phyloP scores from a whole-genome alignment of 2,888 invertebrate genomes.

The Drosophila aldrichi region DNA sequence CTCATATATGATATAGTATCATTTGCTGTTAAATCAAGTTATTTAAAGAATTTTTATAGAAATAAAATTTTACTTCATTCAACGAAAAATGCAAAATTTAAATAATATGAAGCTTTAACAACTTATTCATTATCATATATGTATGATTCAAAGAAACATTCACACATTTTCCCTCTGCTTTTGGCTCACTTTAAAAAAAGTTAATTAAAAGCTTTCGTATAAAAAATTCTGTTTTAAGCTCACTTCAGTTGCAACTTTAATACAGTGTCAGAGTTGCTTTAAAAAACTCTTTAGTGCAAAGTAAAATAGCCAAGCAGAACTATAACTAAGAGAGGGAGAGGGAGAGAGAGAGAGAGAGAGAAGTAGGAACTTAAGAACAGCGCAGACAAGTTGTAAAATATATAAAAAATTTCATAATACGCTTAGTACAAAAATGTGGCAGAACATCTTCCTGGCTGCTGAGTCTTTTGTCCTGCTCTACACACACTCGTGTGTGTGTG shows the following conservation, averaged over 20 bases:
- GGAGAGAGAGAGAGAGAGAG: neutral
- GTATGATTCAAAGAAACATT: neutral
- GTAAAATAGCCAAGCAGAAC: neutral
- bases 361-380: conserved; percentile 39
- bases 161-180: too few species aligned
- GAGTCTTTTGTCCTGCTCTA: conserved; percentile 37
- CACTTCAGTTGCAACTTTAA: conserved; percentile 15
- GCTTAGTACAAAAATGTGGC: conserved; percentile 75
- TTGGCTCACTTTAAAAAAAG: neutral
- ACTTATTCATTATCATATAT: neutral
- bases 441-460: conserved; percentile 67
- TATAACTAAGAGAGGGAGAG: neutral
- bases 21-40: too few species aligned
- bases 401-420: conserved; percentile 77
- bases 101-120: too few species aligned
- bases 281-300: conserved; percentile 24
- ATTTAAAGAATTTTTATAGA: too few species aligned
- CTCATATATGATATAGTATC: too few species aligned
- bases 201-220: conserved; percentile 2
- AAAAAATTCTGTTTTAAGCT: conserved; percentile 5
- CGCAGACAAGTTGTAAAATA: conserved; percentile 75
- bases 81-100: too few species aligned
- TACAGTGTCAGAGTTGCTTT: conserved; percentile 13
- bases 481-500: conserved; percentile 28
- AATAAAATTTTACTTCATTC: too few species aligned